Percentiles rank a stretch among this genome's conserved stretches.
Conservation (phyloP, 1,140 invertebrate genomes). For the Lepidurus arcticus region DNA sequence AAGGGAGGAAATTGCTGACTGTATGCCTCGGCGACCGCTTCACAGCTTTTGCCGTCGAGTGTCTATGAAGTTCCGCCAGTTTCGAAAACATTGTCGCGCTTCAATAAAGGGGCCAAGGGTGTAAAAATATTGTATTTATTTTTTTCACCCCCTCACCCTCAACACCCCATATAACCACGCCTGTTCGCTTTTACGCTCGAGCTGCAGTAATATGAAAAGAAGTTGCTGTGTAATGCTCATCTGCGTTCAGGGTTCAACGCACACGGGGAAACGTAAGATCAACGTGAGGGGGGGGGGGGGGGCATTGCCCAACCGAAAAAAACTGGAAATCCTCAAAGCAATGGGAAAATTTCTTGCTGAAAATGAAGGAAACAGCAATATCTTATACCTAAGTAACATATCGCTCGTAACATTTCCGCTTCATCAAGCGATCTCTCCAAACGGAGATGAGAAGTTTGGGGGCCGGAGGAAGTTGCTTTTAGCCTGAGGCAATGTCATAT, state of each 20-base stretch:
- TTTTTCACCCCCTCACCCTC: neutral
- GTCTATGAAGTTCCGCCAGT: neutral
- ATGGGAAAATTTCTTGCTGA: neutral
- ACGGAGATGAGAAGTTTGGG: constrained; percentile 16
- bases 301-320: too few species aligned
- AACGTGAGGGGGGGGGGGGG: too few species aligned
- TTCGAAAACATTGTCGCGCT: neutral
- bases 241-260: neutral
- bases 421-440: neutral
- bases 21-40: neutral
- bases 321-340: too few species aligned
- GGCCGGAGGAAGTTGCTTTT: neutral
- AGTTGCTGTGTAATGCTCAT: constrained; percentile 19
- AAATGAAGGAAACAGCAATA: neutral
- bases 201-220: constrained; percentile 8
- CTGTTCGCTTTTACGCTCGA: neutral
- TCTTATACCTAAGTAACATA: neutral
- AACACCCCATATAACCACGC: neutral
- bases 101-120: neutral
- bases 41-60: neutral
- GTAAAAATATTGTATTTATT: neutral
- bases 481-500: constrained; percentile 16
- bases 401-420: neutral
- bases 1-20: constrained; percentile 8
- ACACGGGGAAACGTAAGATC: too few species aligned